Evolutionary conservation across 2,113 vertebrate species (phyloP).

Genomic region (Ondatra zibethicus): DNA sequence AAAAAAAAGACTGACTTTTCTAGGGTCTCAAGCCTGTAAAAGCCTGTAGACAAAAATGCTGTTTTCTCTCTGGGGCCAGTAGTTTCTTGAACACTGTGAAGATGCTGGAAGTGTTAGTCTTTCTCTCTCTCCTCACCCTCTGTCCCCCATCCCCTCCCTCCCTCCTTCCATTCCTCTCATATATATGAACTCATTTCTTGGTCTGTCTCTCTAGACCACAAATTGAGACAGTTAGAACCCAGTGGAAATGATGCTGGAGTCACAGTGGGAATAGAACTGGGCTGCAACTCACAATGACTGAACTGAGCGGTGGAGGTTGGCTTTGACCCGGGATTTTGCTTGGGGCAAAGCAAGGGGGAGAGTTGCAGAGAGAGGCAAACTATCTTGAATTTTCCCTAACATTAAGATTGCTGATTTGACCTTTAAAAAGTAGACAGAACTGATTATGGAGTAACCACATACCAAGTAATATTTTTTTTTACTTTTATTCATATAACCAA

Average conservation of each 20-base stretch:
- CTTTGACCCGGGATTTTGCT: neutral
- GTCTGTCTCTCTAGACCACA: neutral
- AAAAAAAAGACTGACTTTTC: neutral
- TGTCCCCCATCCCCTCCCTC: no score
- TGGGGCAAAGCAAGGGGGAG: neutral
- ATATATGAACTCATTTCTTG: neutral
- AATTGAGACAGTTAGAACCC: neutral
- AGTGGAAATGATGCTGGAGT: neutral
- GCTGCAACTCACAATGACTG: neutral
- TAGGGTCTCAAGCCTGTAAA: fast-evolving
- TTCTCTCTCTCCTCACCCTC: no score
- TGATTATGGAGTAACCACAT: neutral
- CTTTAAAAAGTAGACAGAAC: conserved; percentile 11
- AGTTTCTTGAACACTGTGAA: neutral
- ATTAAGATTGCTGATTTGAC: neutral
- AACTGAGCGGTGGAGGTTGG: neutral
- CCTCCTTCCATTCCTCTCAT: neutral
- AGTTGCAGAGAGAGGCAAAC: neutral
- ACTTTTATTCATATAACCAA: neutral
- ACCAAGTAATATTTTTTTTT: neutral
- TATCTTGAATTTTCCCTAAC: neutral
- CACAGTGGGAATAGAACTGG: neutral
- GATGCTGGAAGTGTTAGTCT: neutral
- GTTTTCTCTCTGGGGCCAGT: neutral
- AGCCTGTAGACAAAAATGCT: neutral